phyloP scores from a whole-genome alignment of 2,888 invertebrate genomes.

The Apamea epomidion region DNA sequence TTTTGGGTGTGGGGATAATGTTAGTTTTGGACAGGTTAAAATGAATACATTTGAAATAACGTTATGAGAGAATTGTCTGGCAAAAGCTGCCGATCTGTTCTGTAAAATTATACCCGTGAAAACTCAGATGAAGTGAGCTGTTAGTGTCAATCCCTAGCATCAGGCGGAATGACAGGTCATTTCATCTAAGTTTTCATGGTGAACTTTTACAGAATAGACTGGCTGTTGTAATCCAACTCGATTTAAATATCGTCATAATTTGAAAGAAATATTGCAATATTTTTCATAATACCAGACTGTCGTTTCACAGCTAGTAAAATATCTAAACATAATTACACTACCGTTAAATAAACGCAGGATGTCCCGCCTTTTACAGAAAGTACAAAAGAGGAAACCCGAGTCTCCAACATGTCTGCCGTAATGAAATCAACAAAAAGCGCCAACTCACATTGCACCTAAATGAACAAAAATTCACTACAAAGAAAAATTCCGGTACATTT shows the following conservation, averaged over 20 bases:
- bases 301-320: not conserved
- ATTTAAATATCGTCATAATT: not conserved
- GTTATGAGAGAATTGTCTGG: not conserved
- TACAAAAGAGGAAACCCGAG: conserved; percentile 1
- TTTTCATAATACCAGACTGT: not conserved
- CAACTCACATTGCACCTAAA: conserved; percentile 36
- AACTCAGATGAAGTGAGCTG: too few species aligned
- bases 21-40: conserved; percentile 1
- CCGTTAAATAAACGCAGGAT: not conserved
- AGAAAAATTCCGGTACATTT: conserved; percentile 43
- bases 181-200: not conserved
- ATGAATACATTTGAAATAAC: not conserved
- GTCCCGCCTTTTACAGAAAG: not conserved
- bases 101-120: too few species aligned
- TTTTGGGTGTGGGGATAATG: not conserved
- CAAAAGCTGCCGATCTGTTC: not conserved
- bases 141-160: too few species aligned
- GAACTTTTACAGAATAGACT: not conserved
- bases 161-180: too few species aligned
- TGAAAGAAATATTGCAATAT: not conserved
- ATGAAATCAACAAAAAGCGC: conserved; percentile 41
- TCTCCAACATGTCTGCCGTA: conserved; percentile 25
- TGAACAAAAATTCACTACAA: conserved; percentile 50
- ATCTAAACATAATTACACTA: not conserved
- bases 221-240: not conserved